Percentiles rank a stretch among this genome's conserved stretches.
Conservation (phyloP, 2,888 invertebrate genomes). For the Ichneumoninae sp. region DNA sequence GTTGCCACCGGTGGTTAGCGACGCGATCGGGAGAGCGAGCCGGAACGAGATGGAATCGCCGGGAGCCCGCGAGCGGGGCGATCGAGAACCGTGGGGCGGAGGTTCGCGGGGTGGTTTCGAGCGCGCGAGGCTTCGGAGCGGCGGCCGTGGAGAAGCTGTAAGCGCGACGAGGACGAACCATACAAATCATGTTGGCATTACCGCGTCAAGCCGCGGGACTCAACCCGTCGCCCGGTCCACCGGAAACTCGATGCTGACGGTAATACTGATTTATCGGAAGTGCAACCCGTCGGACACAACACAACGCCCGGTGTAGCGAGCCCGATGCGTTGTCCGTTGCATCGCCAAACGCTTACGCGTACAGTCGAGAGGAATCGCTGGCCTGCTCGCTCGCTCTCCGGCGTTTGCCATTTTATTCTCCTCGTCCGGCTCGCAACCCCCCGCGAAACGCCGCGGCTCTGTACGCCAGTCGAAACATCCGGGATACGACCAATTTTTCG, state of each 20-base stretch:
- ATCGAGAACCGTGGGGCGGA: conserved; percentile 24
- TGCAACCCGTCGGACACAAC: conserved; percentile 69
- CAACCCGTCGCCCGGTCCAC: conserved; percentile 78
- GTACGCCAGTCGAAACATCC: conserved; percentile 11
- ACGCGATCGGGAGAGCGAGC: conserved; percentile 49
- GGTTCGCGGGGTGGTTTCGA: conserved; percentile 8
- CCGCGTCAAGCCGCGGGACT: conserved; percentile 81
- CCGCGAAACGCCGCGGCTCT: conserved; percentile 22
- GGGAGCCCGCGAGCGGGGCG: conserved; percentile 67
- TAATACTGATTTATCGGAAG: conserved; percentile 83
- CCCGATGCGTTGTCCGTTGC: conserved; percentile 55
- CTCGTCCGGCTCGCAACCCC: conserved; percentile 23
- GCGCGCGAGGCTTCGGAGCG: conserved; percentile 48
- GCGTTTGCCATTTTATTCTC: conserved; percentile 55
- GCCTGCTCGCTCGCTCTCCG: conserved; percentile 30
- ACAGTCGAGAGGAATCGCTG: conserved; percentile 40
- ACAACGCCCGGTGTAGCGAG: conserved; percentile 16
- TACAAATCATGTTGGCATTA: conserved; percentile 84
- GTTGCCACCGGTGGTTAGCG: conserved; percentile 68
- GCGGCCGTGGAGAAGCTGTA: conserved; percentile 36
- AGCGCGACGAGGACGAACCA: conserved; percentile 66
- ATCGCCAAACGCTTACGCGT: conserved; percentile 41
- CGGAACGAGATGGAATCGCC: conserved; percentile 46
- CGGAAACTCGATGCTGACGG: conserved; percentile 81
- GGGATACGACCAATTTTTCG: conserved; percentile 69